These are phyloP conservation scores for Macrotrachela quadricornifera DNA, from an alignment of 1,140 invertebrate genomes.

Conservation along the genomic window DNA sequence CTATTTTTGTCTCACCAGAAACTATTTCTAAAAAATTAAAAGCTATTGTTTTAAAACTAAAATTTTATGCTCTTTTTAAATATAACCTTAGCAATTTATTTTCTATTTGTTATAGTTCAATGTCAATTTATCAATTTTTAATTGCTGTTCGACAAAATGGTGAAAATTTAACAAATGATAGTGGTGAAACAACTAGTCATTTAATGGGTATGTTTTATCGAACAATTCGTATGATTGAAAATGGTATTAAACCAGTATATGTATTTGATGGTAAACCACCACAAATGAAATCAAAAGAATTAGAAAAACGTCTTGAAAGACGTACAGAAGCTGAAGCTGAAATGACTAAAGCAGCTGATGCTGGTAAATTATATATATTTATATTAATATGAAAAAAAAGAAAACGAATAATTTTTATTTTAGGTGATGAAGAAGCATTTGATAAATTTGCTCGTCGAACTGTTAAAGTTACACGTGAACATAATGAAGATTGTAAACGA, in stretches of 20 bases:
- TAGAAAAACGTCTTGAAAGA: slow-evolving; percentile 62
- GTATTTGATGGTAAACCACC: slow-evolving; percentile 85
- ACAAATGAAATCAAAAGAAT: slow-evolving; percentile 52
- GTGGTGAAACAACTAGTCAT: slow-evolving; percentile 90
- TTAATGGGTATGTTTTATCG: slow-evolving; percentile 93
- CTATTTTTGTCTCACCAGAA: no score
- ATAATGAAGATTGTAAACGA: slow-evolving; percentile 69
- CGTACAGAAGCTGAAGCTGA: slow-evolving; percentile 74
- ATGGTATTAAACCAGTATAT: slow-evolving; percentile 94
- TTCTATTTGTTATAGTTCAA: slow-evolving; percentile 34
- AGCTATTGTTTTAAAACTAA: no score
- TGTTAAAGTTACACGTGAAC: slow-evolving; percentile 77
- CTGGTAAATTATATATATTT: slow-evolving; percentile 13
- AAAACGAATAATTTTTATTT: no score
- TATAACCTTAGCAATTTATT: no score
- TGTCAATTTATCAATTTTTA: slow-evolving; percentile 97
- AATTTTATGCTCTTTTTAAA: no score
- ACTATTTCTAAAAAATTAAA: no score
- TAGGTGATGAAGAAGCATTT: slow-evolving; percentile 63
- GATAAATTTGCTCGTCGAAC: slow-evolving; percentile 80
- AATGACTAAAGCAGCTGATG: slow-evolving; percentile 64
- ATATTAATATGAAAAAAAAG: no score
- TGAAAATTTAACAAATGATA: slow-evolving; percentile 62
- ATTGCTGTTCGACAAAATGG: slow-evolving; percentile 85
- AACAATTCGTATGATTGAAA: slow-evolving; percentile 81